Evolutionary conservation across 2,888 invertebrate genomes (phyloP), one percentile per base, ranked within the genome.

Genomic region (Pollenia labialis): DNA sequence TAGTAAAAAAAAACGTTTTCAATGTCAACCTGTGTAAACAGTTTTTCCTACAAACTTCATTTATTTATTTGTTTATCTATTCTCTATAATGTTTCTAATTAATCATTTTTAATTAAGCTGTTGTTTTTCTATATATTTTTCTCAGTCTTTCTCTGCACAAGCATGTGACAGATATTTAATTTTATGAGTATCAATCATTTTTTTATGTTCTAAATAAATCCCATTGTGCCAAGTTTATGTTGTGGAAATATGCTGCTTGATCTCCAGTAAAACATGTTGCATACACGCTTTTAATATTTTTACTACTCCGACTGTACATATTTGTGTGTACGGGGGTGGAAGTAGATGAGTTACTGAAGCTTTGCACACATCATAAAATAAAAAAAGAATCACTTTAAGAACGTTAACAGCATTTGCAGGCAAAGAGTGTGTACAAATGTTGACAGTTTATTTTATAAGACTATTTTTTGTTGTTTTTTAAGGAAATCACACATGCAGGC

Each of bases 311-410:
- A 23, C 12, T 48, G 40, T 8, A 32, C 6, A 32, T 23, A 23
- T 23, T 2, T 1, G 2, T 23, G 23, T 23, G 2, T 23, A 23
- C 2, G 23, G 23, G 23, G 23, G 23, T 23, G 23, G 4, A 32
- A 32, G 32, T 6, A 11, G 2, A 54, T 52, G n/a, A 42, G 69
- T 54, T 50, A 52, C 6, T 32, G 50, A n/a, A 60, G 50, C 18
- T 68, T 68, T 58, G 12, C 68, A 71, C 76, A 77, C 56, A 71
- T 77, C 69, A 71, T 83, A 83, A 77, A 77, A 71, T 16, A 64
- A 81, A 23, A 46, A 14, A 54, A 18, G 54, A 62, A 42, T 42
- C 16, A 32, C 44, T 56, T 56, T 14, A 16, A 44, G 18, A 46
- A 23, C 23, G 4, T 50, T 58, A n/a, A 14, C 18, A 68, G 11